phyloP scores from a whole-genome alignment of 1,140 invertebrate species.

The Caerostris darwini region DNA sequence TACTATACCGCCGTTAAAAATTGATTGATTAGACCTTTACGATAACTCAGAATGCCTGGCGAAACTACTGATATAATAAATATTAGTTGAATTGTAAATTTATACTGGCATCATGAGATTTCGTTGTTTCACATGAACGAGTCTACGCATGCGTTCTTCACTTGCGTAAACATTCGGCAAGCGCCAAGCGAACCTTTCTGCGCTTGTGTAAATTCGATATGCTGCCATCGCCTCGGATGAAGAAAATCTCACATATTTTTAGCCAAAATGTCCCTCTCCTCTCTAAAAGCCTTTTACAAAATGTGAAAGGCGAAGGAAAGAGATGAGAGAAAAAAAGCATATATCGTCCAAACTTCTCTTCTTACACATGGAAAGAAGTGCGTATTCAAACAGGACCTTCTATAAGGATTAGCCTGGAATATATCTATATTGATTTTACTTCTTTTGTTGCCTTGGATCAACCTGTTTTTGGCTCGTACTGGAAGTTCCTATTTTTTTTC shows the following conservation, averaged over 20 bases:
- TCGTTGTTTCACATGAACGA: not conserved
- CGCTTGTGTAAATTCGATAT: constrained; percentile 12
- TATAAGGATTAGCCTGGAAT: constrained; percentile 58
- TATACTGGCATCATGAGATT: not conserved
- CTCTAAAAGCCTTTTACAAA: too few relatives aligned
- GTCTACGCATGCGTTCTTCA: not conserved
- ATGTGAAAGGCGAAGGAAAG: not conserved
- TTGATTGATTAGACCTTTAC: too few relatives aligned
- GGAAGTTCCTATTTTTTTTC: not conserved
- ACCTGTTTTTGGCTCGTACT: constrained; percentile 50
- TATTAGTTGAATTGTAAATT: too few relatives aligned
- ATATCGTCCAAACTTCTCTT: constrained; percentile 65
- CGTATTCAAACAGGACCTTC: constrained; percentile 68
- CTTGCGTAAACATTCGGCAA: not conserved
- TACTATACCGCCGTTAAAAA: too few relatives aligned
- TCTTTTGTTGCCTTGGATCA: constrained; percentile 54
- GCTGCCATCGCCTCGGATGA: not conserved
- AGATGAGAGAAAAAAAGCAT: not conserved
- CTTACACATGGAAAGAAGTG: constrained; percentile 63
- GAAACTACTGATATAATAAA: too few relatives aligned
- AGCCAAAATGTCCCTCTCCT: not conserved
- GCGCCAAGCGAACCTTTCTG: not conserved
- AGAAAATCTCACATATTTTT: constrained; percentile 19
- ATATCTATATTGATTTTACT: constrained; percentile 69
- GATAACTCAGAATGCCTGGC: not conserved